phyloP scores from a whole-genome alignment of 2,113 vertebrate genomes.

The Rostratula benghalensis region DNA sequence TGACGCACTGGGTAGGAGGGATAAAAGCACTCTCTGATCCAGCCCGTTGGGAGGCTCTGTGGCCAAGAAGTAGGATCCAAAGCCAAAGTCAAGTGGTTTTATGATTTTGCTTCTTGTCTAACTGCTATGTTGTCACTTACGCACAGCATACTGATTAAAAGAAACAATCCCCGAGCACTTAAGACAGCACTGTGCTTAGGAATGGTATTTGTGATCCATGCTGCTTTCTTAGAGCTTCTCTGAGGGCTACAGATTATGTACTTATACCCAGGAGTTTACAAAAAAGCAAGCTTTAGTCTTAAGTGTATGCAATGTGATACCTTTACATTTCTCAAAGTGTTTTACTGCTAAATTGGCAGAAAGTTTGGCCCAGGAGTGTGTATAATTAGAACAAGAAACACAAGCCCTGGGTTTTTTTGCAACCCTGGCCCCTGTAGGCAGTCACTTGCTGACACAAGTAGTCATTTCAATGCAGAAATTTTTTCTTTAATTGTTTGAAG shows the following conservation, averaged over 20 bases:
- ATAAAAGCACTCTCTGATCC: neutral
- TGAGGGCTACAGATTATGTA: neutral
- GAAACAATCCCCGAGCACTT: neutral
- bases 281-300: neutral
- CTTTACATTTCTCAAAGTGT: neutral
- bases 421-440: neutral
- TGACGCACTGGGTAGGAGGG: neutral
- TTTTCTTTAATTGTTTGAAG: neutral
- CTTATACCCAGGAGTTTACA: neutral
- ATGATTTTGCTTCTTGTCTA: neutral
- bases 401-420: neutral
- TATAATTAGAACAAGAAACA: neutral
- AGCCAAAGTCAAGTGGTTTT: neutral
- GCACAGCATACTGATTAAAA: neutral
- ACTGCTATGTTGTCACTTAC: neutral
- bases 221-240: neutral
- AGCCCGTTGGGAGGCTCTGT: accelerated
- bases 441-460: neutral
- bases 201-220: neutral
- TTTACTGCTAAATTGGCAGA: neutral
- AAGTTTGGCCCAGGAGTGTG: neutral
- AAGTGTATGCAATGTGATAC: neutral
- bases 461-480: neutral
- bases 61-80: neutral
- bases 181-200: neutral